phyloP scores from a whole-genome alignment of 2,888 invertebrate genomes.

The Liodrosophila aerea region DNA sequence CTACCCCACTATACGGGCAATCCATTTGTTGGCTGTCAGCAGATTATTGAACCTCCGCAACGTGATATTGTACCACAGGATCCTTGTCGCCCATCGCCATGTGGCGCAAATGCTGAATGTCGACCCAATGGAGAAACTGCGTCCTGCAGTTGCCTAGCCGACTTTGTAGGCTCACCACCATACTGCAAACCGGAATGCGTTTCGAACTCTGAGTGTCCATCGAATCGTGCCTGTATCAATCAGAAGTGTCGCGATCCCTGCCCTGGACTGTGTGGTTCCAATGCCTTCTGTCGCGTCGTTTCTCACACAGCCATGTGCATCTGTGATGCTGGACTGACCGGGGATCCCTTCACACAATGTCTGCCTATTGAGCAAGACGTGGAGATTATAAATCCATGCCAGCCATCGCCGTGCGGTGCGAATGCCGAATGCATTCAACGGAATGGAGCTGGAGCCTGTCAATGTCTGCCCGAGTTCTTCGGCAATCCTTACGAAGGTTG shows the following conservation, averaged over 20 bases:
- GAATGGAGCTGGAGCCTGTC: slow-evolving; percentile 88
- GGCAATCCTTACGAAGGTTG: slow-evolving; percentile 91
- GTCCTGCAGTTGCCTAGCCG: slow-evolving; percentile 88
- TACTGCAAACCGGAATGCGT: slow-evolving; percentile 90
- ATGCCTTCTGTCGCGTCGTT: slow-evolving; percentile 88
- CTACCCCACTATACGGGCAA: slow-evolving; percentile 87
- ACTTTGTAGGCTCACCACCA: slow-evolving; percentile 88
- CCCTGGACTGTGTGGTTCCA: slow-evolving; percentile 87
- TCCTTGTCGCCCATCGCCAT: slow-evolving; percentile 88
- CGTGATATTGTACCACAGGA: slow-evolving; percentile 80
- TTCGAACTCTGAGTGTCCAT: slow-evolving; percentile 87
- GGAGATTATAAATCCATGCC: slow-evolving; percentile 86
- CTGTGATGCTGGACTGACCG: slow-evolving; percentile 86
- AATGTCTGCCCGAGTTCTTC: slow-evolving; percentile 87
- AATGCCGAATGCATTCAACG: slow-evolving; percentile 88
- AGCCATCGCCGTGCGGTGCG: slow-evolving; percentile 88
- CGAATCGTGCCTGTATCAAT: slow-evolving; percentile 87
- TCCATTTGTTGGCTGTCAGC: slow-evolving; percentile 89
- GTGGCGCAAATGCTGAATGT: slow-evolving; percentile 89
- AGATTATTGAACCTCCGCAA: slow-evolving; percentile 83
- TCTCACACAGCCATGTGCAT: slow-evolving; percentile 89
- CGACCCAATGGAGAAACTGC: slow-evolving; percentile 86
- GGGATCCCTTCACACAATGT: slow-evolving; percentile 88
- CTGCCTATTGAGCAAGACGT: slow-evolving; percentile 81
- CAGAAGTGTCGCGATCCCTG: slow-evolving; percentile 90